Evolutionary conservation across 2,113 vertebrate genomes (phyloP).

Genomic region (Pionites leucogaster): DNA sequence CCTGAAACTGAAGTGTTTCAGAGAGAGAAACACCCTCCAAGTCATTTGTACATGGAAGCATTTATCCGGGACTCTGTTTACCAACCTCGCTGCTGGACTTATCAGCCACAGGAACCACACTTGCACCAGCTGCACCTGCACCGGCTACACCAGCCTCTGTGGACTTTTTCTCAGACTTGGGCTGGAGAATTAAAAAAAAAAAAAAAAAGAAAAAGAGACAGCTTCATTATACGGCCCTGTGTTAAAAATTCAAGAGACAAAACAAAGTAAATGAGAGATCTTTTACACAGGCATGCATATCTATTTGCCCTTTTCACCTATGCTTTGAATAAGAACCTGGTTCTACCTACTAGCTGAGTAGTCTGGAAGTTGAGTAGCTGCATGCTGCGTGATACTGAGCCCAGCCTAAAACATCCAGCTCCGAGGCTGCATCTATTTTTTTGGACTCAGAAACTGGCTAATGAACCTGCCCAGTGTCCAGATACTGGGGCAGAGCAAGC

Average conservation of each 20-base stretch:
- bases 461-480: not conserved
- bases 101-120: not conserved
- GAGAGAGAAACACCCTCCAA: not conserved
- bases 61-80: not conserved
- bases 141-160: not conserved
- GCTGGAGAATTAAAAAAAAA: not conserved
- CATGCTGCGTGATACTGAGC: not conserved
- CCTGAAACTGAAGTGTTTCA: not conserved
- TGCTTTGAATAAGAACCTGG: not conserved
- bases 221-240: not conserved
- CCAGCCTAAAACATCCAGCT: not conserved
- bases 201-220: not conserved
- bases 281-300: not conserved
- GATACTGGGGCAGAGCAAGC: not conserved
- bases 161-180: not conserved
- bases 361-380: not conserved
- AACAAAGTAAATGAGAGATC: not conserved
- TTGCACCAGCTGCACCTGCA: not conserved
- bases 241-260: not conserved
- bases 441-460: not conserved
- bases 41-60: not conserved
- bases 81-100: conserved; percentile 17
- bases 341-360: not conserved
- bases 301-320: not conserved
- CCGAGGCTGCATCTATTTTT: rapidly evolving